These are phyloP conservation scores for Temnothorax unifasciatus DNA, from an alignment of 2,888 invertebrate genomes.

Conservation along the genomic window DNA sequence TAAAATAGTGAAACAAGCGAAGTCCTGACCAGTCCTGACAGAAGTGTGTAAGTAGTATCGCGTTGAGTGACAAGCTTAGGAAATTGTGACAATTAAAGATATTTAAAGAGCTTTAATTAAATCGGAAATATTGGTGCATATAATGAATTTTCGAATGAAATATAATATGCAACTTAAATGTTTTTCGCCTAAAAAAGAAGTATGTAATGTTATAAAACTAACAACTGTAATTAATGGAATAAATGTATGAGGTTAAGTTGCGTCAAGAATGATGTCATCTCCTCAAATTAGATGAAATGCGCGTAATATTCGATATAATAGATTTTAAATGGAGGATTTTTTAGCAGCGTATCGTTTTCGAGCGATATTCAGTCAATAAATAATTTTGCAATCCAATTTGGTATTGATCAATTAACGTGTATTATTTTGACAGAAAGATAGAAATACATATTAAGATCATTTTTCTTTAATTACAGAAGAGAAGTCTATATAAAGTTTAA, in stretches of 20 bases:
- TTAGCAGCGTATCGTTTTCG: background rate
- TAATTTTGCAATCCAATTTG: background rate
- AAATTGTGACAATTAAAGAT: background rate
- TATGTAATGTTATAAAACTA: background rate
- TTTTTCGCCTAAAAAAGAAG: background rate
- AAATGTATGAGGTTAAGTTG: background rate
- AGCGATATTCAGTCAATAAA: background rate
- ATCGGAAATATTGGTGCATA: too few species aligned
- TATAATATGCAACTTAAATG: conserved; percentile 6
- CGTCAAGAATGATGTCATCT: conserved; percentile 10
- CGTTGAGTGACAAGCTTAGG: background rate
- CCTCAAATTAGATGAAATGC: background rate
- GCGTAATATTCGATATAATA: background rate
- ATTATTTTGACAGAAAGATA: background rate
- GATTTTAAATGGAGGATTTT: background rate
- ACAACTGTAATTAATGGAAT: background rate
- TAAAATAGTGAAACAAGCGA: background rate
- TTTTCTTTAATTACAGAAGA: conserved; percentile 13
- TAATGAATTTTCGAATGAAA: background rate
- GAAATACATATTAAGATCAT: background rate
- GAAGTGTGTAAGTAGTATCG: background rate
- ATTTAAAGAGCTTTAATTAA: background rate
- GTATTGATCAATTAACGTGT: too few species aligned
- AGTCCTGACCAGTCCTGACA: too few species aligned
- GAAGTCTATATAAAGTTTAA: background rate